A percentile compares a stretch with the other conserved stretches of the same genome.
These are phyloP conservation scores for Entosphenus tridentatus DNA, from an alignment of 2,113 vertebrate species.

Conservation along the genomic window DNA sequence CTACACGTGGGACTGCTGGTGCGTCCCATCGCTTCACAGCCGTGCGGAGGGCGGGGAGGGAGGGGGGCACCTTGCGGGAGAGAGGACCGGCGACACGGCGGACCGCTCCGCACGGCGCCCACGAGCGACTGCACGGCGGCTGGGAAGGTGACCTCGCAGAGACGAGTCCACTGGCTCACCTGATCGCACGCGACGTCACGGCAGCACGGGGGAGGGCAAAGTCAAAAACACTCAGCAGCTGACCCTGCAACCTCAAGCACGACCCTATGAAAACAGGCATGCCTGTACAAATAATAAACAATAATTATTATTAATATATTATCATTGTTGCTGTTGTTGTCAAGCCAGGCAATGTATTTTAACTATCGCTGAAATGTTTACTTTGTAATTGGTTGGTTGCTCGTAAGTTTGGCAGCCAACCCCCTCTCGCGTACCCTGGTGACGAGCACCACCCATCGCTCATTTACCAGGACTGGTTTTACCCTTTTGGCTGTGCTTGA, in stretches of 20 bases:
- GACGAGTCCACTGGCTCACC: conserved; percentile 88
- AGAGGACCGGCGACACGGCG: background rate
- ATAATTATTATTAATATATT: background rate
- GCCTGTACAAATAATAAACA: background rate
- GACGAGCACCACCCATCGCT: too few relatives aligned
- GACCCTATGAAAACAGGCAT: background rate
- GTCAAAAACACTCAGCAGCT: background rate
- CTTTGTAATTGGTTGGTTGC: too few relatives aligned
- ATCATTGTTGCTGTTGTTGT: background rate
- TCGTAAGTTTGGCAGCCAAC: too few relatives aligned
- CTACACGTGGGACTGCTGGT: too few relatives aligned
- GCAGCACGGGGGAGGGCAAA: conserved; percentile 8
- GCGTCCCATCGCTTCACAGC: too few relatives aligned
- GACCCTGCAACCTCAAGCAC: conserved; percentile 9
- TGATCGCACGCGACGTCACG: conserved; percentile 13
- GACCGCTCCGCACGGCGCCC: conserved; percentile 15
- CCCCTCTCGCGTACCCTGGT: too few relatives aligned
- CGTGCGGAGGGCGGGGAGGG: too few relatives aligned
- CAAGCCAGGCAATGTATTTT: background rate
- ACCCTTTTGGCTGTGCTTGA: too few relatives aligned
- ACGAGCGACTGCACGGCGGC: conserved; percentile 49
- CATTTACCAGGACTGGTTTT: too few relatives aligned
- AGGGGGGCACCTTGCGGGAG: too few relatives aligned
- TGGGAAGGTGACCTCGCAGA: conserved; percentile 77
- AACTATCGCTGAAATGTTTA: background rate